A percentile compares a stretch with the other conserved stretches of the same genome.
These are phyloP conservation scores for Eclectus roratus DNA, from an alignment of 2,113 vertebrate species.

Conservation along the genomic window DNA sequence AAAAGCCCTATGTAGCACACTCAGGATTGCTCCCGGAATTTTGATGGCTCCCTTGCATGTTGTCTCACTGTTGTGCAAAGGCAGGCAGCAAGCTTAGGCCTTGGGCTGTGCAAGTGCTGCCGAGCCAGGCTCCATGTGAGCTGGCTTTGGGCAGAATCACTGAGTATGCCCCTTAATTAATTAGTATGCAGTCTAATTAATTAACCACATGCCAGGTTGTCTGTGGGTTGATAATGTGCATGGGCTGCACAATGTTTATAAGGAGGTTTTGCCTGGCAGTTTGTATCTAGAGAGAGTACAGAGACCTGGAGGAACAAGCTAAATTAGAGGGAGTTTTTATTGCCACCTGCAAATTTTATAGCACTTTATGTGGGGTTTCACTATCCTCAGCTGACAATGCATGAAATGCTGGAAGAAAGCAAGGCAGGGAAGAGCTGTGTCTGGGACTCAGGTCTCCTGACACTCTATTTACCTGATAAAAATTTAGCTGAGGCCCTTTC, in stretches of 20 bases:
- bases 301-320: neutral
- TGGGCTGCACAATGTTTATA: neutral
- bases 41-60: neutral
- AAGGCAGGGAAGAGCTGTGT: neutral
- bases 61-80: neutral
- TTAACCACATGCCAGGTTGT: conserved; percentile 13
- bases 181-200: conserved; percentile 42
- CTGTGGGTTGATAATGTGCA: neutral
- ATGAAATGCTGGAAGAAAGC: neutral
- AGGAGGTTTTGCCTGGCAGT: neutral
- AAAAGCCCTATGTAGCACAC: rapidly evolving
- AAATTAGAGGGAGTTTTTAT: neutral
- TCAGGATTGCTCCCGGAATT: neutral
- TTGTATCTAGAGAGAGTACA: neutral
- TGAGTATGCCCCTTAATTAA: conserved; percentile 32
- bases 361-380: neutral
- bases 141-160: conserved; percentile 16
- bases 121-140: neutral
- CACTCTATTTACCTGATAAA: neutral
- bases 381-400: neutral
- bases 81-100: neutral
- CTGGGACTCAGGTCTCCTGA: neutral
- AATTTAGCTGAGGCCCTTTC: neutral
- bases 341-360: neutral
- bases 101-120: neutral